Conservation (phyloP, 2,888 invertebrate species). For the Drosophila rubida region DNA sequence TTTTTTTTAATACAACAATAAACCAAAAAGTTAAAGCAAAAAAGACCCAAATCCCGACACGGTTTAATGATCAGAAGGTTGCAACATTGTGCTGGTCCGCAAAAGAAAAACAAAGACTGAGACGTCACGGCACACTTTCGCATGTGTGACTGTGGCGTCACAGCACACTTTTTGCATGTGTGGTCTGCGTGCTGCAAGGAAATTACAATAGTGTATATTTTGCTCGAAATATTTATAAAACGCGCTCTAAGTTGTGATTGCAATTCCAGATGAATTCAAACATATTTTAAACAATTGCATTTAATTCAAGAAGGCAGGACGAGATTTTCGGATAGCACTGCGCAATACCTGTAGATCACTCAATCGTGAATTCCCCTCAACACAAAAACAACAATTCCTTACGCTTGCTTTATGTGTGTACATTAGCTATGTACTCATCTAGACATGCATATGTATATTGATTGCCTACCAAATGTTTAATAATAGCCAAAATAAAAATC, state of each 20-base stretch:
- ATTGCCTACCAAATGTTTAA: conserved; percentile 55
- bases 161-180: conserved; percentile 5
- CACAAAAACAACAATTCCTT: conserved; percentile 27
- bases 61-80: conserved; percentile 49
- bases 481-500: conserved; percentile 59
- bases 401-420: conserved; percentile 59
- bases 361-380: conserved; percentile 11
- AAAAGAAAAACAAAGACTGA: neutral
- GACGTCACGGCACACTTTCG: neutral
- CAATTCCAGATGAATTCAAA: neutral
- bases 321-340: conserved; percentile 4
- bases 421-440: conserved; percentile 24
- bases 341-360: conserved; percentile 43
- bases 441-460: conserved; percentile 29
- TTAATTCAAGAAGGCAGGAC: neutral
- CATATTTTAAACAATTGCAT: too few species aligned
- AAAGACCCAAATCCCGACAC: conserved; percentile 16
- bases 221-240: neutral
- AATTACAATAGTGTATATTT: neutral
- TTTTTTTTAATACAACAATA: conserved; percentile 26
- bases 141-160: conserved; percentile 22
- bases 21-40: conserved; percentile 19
- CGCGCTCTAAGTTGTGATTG: neutral
- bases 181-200: neutral
- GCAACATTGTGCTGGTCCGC: conserved; percentile 15